phyloP scores from a whole-genome alignment of 2,113 vertebrate genomes.

The Rhodinocichla rosea region DNA sequence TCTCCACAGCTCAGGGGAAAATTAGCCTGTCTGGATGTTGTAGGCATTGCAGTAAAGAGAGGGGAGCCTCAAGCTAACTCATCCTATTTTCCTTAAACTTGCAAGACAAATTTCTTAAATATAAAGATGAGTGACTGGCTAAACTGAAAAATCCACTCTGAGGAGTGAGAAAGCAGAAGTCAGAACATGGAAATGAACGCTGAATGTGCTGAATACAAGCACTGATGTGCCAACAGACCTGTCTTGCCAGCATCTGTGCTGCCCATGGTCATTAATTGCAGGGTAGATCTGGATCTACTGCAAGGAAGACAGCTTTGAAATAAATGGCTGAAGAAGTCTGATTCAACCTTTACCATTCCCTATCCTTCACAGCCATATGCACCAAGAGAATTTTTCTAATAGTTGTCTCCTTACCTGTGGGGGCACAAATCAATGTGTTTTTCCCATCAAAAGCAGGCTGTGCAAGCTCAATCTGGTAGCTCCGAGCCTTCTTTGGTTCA shows the following conservation, averaged over 20 bases:
- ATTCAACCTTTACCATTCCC: neutral
- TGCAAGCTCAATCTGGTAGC: conserved; percentile 72
- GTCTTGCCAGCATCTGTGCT: neutral
- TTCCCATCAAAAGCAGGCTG: conserved; percentile 69
- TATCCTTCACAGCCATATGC: neutral
- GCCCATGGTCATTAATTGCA: neutral
- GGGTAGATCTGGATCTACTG: neutral
- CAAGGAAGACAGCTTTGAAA: neutral
- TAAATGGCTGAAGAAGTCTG: neutral
- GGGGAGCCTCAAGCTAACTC: neutral
- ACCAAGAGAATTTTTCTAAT: neutral
- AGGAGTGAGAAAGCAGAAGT: neutral
- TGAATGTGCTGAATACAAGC: neutral
- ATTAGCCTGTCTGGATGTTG: neutral
- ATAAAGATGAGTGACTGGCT: neutral
- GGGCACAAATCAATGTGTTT: conserved; percentile 76
- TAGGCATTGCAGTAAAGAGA: neutral
- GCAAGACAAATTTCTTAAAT: neutral
- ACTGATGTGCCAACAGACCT: neutral
- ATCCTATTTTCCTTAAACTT: neutral
- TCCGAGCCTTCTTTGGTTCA: conserved; percentile 15
- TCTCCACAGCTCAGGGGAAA: neutral
- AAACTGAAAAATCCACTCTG: neutral
- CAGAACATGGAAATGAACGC: neutral
- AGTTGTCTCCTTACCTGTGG: conserved; percentile 64